Evolutionary conservation across 2,113 vertebrate species (phyloP).

Genomic region (Piprites chloris): DNA sequence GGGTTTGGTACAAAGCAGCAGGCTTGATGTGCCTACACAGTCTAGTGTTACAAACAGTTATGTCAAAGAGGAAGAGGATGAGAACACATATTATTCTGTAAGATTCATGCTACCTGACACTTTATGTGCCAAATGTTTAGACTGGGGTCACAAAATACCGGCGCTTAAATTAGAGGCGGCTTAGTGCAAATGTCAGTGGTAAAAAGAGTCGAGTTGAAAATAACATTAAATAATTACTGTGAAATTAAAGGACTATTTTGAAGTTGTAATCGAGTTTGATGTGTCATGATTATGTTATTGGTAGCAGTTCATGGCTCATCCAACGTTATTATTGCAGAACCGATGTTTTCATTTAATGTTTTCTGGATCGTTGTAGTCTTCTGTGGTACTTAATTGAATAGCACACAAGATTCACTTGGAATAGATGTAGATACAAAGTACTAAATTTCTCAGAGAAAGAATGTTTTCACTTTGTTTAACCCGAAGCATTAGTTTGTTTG

Average conservation of each 20-base stretch:
- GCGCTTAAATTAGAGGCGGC: background rate
- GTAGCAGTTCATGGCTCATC: background rate
- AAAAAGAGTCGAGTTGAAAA: background rate
- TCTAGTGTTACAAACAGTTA: background rate
- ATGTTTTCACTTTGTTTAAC: constrained; percentile 36
- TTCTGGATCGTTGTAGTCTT: constrained; percentile 23
- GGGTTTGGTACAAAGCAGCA: background rate
- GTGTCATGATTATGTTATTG: background rate
- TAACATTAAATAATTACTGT: background rate
- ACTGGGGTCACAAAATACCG: background rate
- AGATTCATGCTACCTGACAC: background rate
- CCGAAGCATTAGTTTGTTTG: constrained; percentile 31
- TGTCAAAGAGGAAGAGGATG: background rate
- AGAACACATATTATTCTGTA: background rate
- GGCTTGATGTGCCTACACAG: background rate
- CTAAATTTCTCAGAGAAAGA: constrained; percentile 45
- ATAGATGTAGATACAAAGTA: background rate
- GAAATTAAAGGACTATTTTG: constrained; percentile 29
- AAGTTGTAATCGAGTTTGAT: background rate
- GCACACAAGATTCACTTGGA: constrained; percentile 1
- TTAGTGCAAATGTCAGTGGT: background rate
- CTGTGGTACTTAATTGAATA: constrained; percentile 47
- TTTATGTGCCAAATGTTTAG: background rate
- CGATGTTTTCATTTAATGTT: constrained; percentile 7
- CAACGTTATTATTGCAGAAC: background rate